Conservation (phyloP, 2,888 invertebrate species). For the Megamerina dolium region DNA sequence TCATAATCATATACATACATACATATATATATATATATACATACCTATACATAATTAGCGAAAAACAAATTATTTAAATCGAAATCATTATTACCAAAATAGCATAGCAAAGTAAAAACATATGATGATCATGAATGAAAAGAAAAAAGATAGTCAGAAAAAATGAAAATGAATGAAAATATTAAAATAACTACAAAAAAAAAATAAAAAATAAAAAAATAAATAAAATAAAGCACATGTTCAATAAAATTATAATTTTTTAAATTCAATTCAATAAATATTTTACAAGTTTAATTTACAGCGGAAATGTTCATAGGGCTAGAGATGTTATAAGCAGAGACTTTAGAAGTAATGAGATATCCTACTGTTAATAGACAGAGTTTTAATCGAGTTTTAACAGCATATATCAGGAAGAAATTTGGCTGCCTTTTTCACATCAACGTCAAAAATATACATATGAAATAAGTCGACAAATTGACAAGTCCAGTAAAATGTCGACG, state of each 20-base stretch:
- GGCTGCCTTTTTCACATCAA: too few relatives aligned
- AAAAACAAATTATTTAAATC: slow-evolving; percentile 15
- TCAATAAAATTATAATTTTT: slow-evolving; percentile 29
- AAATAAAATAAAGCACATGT: slow-evolving; percentile 46
- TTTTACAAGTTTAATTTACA: too few relatives aligned
- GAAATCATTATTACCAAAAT: slow-evolving; percentile 7
- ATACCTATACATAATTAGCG: slow-evolving; percentile 14
- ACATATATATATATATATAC: too few relatives aligned
- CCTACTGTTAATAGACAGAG: too few relatives aligned
- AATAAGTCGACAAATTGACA: too few relatives aligned
- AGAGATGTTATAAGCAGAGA: too few relatives aligned
- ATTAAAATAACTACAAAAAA: slow-evolving; percentile 16
- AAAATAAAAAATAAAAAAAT: slow-evolving; percentile 25
- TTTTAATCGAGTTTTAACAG: too few relatives aligned
- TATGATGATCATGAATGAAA: slow-evolving; percentile 18
- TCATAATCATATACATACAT: slow-evolving; percentile 2
- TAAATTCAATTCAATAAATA: neutral
- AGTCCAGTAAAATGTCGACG: too few relatives aligned
- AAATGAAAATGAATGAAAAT: slow-evolving; percentile 2
- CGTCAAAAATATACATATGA: too few relatives aligned
- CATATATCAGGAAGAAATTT: too few relatives aligned
- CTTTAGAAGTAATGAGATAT: too few relatives aligned
- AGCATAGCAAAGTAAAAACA: slow-evolving; percentile 23
- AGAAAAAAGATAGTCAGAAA: neutral
- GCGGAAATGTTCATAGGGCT: too few relatives aligned